Evolutionary conservation across 1,140 invertebrate species (phyloP).

Genomic region (Druon quercuslanigerum): DNA sequence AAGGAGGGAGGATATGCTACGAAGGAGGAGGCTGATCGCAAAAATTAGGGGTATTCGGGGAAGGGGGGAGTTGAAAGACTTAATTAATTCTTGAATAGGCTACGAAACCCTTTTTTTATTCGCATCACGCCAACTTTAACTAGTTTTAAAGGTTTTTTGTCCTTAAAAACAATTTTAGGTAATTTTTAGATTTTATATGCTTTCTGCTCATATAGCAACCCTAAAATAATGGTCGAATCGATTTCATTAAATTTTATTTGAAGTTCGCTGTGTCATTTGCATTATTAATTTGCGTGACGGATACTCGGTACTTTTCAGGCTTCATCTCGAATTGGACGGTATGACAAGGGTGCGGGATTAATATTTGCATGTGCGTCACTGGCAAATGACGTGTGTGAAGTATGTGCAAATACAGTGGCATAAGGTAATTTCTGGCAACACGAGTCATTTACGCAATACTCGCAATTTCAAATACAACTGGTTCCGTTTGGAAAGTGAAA

Average conservation of each 20-base stretch:
- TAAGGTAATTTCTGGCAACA: slow-evolving; percentile 21
- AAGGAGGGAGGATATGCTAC: no score
- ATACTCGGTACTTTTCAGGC: slow-evolving; percentile 22
- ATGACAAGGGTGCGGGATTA: slow-evolving; percentile 19
- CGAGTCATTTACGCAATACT: slow-evolving; percentile 31
- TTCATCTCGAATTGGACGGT: slow-evolving; percentile 30
- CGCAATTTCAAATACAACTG: slow-evolving; percentile 21
- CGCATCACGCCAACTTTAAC: no score
- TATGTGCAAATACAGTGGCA: slow-evolving; percentile 29
- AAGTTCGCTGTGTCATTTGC: neutral
- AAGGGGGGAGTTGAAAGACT: no score
- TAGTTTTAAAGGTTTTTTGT: no score
- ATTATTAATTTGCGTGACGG: slow-evolving; percentile 23
- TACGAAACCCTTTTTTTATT: no score
- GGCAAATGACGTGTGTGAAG: slow-evolving; percentile 39
- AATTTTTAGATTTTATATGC: no score
- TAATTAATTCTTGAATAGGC: no score
- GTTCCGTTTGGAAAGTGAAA: slow-evolving; percentile 8
- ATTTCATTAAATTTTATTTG: neutral
- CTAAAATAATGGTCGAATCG: no score
- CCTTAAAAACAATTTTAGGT: no score
- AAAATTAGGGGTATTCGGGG: no score
- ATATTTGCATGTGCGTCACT: slow-evolving; percentile 12
- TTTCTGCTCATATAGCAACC: no score
- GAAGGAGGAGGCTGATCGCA: no score